Evolutionary conservation across 2,888 invertebrate species (phyloP).

Genomic region (Acanthosepion lycidas): DNA sequence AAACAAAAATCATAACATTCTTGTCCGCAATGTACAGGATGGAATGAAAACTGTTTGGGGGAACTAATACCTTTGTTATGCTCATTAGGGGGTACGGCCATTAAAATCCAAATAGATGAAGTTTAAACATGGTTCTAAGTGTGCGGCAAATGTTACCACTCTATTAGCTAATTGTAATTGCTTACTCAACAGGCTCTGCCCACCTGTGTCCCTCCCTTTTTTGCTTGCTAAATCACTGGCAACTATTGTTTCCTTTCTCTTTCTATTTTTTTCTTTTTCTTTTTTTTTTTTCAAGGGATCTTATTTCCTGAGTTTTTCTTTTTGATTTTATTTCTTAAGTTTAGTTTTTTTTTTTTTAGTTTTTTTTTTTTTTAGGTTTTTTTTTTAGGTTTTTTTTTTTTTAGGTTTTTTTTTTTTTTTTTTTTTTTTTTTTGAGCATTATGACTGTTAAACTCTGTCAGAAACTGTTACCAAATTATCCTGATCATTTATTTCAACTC

Average conservation of each 20-base stretch:
- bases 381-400: not conserved
- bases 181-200: not conserved
- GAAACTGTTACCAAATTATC: not conserved
- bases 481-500: not conserved
- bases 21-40: no score
- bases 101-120: not conserved
- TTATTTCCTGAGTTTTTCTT: not conserved
- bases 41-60: not conserved
- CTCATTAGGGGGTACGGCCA: not conserved
- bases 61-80: conserved; percentile 12
- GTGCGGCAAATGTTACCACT: conserved; percentile 24
- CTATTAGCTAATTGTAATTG: conserved; percentile 13
- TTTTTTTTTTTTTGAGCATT: not conserved
- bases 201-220: conserved; percentile 18
- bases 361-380: not conserved
- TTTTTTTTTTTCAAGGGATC: not conserved
- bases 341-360: not conserved
- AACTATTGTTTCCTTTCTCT: not conserved
- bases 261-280: not conserved
- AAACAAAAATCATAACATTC: not conserved
- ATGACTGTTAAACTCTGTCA: not conserved
- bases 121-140: not conserved
- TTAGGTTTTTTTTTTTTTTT: not conserved
- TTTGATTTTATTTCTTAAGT: not conserved
- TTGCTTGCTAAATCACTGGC: not conserved